phyloP scores from a whole-genome alignment of 2,888 invertebrate species.

The Macrosoma leucophasiata region DNA sequence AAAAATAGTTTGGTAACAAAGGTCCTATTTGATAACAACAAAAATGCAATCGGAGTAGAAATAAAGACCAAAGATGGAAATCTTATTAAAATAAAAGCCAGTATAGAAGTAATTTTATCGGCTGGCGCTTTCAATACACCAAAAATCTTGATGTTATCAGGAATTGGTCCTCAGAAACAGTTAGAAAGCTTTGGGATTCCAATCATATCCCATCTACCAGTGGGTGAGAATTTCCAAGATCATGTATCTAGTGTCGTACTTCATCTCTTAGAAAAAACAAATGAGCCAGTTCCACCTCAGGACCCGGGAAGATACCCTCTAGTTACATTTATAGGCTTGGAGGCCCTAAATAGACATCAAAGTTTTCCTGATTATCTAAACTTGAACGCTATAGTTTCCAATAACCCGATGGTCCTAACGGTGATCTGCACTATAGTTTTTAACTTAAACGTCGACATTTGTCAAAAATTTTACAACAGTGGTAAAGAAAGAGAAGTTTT shows the following conservation, averaged over 20 bases:
- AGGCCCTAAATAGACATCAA: background rate
- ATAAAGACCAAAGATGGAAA: conserved; percentile 31
- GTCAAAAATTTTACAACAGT: conserved; percentile 21
- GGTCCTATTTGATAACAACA: conserved; percentile 30
- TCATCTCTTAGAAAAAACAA: background rate
- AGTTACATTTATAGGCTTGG: background rate
- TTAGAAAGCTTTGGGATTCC: conserved; percentile 31
- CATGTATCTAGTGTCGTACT: conserved; percentile 35
- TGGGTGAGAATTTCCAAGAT: conserved; percentile 39
- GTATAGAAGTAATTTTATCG: conserved; percentile 36
- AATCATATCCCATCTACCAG: conserved; percentile 34
- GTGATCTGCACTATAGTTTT: conserved; percentile 28
- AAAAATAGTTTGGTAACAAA: conserved; percentile 32
- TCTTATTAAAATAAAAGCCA: conserved; percentile 27
- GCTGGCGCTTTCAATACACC: conserved; percentile 37
- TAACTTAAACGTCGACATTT: too few species aligned
- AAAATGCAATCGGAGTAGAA: conserved; percentile 30
- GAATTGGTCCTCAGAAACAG: conserved; percentile 37
- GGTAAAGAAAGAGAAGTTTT: conserved; percentile 19
- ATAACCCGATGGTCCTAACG: conserved; percentile 11
- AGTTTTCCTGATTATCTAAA: background rate
- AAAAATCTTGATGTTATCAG: conserved; percentile 38
- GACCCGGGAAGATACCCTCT: background rate
- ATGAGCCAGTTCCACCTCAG: background rate
- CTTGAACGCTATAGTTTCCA: conserved; percentile 11